Evolutionary conservation across 2,888 invertebrate species (phyloP).

Genomic region (Synanthedon andrenaeformis): DNA sequence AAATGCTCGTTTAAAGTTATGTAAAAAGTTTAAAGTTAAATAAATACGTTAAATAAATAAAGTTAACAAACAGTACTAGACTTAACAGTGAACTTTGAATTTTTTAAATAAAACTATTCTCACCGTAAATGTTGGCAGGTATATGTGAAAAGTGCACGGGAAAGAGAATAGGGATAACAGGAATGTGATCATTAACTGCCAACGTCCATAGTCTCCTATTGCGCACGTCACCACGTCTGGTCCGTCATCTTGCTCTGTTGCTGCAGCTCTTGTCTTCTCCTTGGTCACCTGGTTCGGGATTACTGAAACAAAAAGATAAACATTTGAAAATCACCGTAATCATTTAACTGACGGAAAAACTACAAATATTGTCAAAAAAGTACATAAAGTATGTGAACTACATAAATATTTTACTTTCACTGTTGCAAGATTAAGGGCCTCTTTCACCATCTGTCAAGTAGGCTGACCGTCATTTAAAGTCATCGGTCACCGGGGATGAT

Average conservation of each 20-base stretch:
- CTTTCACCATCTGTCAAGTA: too few species aligned
- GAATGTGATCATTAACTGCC: conserved; percentile 82
- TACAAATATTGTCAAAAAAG: too few species aligned
- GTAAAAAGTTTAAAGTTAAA: too few species aligned
- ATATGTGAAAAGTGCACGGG: conserved; percentile 85
- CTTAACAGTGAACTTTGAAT: not conserved
- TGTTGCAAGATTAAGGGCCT: too few species aligned
- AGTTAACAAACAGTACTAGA: too few species aligned
- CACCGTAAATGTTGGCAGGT: conserved; percentile 79
- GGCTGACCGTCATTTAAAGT: too few species aligned
- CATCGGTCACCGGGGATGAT: too few species aligned
- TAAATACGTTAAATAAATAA: too few species aligned
- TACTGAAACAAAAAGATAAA: conserved; percentile 33
- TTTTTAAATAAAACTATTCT: conserved; percentile 19
- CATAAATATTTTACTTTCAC: too few species aligned
- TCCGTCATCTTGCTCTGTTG: conserved; percentile 47
- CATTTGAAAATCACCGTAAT: not conserved
- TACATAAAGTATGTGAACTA: too few species aligned
- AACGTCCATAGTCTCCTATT: conserved; percentile 81
- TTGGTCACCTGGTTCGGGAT: conserved; percentile 49
- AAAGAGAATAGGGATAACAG: conserved; percentile 81
- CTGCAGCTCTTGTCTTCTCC: conserved; percentile 31
- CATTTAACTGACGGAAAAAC: not conserved
- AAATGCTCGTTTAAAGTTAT: too few species aligned
- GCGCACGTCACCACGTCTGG: conserved; percentile 75